phyloP scores from a whole-genome alignment of 2,888 invertebrate genomes.

The Aradus depressus region DNA sequence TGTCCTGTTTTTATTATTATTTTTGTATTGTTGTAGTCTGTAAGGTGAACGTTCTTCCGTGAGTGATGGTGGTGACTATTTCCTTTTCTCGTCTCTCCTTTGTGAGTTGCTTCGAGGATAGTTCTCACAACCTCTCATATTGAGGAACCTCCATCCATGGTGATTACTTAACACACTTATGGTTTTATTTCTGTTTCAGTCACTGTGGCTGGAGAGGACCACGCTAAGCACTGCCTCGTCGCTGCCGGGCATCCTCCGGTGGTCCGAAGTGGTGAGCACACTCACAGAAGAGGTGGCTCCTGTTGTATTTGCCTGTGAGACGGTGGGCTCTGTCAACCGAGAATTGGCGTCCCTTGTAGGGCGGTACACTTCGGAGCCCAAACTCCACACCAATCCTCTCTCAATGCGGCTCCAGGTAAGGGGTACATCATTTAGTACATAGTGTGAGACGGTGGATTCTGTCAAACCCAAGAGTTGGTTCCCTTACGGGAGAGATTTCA shows the following conservation, averaged over 20 bases:
- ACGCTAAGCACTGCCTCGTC: slow-evolving; percentile 69
- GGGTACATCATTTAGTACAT: not conserved
- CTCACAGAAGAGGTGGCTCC: slow-evolving; percentile 69
- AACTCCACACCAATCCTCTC: slow-evolving; percentile 78
- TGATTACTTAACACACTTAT: too few species aligned
- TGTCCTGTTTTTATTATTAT: too few species aligned
- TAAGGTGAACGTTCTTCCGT: too few species aligned
- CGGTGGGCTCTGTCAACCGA: slow-evolving; percentile 79
- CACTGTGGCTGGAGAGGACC: slow-evolving; percentile 88
- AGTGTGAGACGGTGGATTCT: not conserved
- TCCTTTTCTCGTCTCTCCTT: too few species aligned
- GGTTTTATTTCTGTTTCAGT: slow-evolving; percentile 48
- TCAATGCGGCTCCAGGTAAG: slow-evolving; percentile 69
- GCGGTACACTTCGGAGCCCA: slow-evolving; percentile 68
- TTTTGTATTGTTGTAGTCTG: too few species aligned
- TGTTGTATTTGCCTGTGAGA: slow-evolving; percentile 84
- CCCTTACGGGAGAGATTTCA: too few species aligned
- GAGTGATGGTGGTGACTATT: too few species aligned
- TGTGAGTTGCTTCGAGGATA: too few species aligned
- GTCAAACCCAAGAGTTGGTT: too few species aligned
- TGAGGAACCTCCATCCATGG: too few species aligned
- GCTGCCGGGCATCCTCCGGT: slow-evolving; percentile 82
- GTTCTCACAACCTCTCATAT: too few species aligned
- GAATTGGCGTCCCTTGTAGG: slow-evolving; percentile 70
- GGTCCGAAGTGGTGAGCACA: slow-evolving; percentile 73